phyloP scores from a whole-genome alignment of 2,113 vertebrate genomes.

The Morone saxatilis region DNA sequence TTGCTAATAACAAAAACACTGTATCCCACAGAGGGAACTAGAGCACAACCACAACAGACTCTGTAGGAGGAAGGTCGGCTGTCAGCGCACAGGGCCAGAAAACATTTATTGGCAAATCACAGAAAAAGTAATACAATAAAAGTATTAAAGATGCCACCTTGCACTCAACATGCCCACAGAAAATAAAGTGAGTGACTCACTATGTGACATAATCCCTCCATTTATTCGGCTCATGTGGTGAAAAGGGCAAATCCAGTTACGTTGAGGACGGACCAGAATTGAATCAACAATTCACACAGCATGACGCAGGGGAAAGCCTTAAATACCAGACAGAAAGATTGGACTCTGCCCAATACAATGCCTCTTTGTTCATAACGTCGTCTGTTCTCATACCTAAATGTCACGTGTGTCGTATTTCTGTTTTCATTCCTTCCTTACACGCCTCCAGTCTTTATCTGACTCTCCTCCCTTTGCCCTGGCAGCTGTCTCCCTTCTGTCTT shows the following conservation, averaged over 20 bases:
- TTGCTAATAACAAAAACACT: constrained; percentile 44
- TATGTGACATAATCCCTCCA: constrained; percentile 44
- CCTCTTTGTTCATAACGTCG: constrained; percentile 3
- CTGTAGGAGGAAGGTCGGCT: constrained; percentile 44
- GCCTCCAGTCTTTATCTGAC: constrained; percentile 1
- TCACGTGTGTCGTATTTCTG: constrained; percentile 4
- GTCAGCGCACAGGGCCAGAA: constrained; percentile 26
- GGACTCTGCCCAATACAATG: neutral
- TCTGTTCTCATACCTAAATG: constrained; percentile 24
- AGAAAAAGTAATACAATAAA: constrained; percentile 35
- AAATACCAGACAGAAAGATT: constrained; percentile 14
- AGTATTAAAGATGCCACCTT: constrained; percentile 56
- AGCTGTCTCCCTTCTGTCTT: neutral
- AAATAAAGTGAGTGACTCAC: constrained; percentile 63
- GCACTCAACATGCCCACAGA: constrained; percentile 31
- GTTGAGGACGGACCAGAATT: constrained; percentile 17
- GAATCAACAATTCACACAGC: constrained; percentile 40
- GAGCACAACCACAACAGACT: constrained; percentile 29
- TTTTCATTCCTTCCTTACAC: constrained; percentile 17
- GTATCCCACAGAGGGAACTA: constrained; percentile 36
- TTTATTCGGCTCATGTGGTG: constrained; percentile 38
- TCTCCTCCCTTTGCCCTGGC: neutral
- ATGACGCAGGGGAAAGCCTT: constrained; percentile 32
- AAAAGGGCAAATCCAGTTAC: constrained; percentile 58
- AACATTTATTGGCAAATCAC: constrained; percentile 45